phyloP scores from a whole-genome alignment of 2,888 invertebrate species.

The Agriopis marginaria region DNA sequence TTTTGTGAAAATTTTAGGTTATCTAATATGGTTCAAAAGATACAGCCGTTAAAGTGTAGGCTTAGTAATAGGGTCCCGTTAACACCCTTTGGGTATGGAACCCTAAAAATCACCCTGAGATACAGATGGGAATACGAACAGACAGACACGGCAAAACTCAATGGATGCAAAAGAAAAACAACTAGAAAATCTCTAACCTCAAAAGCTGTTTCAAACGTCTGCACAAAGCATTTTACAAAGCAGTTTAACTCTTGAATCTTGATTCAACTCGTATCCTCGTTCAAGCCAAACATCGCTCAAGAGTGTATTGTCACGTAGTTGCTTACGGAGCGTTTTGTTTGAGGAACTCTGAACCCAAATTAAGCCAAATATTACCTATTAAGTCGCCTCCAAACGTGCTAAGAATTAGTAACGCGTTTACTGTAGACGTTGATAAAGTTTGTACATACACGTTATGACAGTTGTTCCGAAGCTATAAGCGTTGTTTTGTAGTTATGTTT shows the following conservation, averaged over 20 bases:
- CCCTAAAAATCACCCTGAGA: no score
- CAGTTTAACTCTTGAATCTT: slow-evolving; percentile 5
- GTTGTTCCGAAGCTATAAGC: slow-evolving; percentile 1
- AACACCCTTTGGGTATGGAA: no score
- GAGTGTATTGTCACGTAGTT: slow-evolving; percentile 35
- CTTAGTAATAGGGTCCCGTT: no score
- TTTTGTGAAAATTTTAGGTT: no score
- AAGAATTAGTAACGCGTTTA: slow-evolving; percentile 34
- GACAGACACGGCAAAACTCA: not conserved
- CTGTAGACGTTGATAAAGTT: slow-evolving; percentile 3
- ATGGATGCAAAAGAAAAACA: not conserved
- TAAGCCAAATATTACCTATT: slow-evolving; percentile 44
- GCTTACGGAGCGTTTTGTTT: slow-evolving; percentile 36
- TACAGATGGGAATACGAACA: no score
- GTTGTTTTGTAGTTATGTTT: slow-evolving; percentile 11
- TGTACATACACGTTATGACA: not conserved
- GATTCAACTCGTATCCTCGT: slow-evolving; percentile 8
- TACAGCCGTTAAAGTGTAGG: no score
- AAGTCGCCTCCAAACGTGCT: slow-evolving; percentile 41
- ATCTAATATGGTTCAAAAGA: no score
- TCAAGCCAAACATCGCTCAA: slow-evolving; percentile 11
- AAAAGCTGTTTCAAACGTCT: not conserved
- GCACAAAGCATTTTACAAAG: not conserved
- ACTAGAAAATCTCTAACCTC: not conserved
- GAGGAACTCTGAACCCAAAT: slow-evolving; percentile 40